Evolutionary conservation across 2,113 vertebrate species (phyloP), one percentile per base, ranked within the genome.

Genomic region (Capreolus pygargus): DNA sequence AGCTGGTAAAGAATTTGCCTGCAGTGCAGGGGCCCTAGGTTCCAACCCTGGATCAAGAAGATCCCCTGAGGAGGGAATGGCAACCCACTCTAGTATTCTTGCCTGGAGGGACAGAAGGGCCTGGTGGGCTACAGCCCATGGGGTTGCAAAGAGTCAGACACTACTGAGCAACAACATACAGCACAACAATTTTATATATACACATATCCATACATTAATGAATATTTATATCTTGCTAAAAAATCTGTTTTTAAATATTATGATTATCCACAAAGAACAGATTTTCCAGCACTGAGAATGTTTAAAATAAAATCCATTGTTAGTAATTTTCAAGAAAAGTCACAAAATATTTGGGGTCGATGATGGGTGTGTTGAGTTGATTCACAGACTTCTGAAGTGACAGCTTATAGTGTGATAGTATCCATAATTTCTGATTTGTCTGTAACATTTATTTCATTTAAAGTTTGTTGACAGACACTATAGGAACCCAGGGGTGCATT

Each of bases 371-470:
- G 3, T 86, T 94, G n/a, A 61, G 70, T 23, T 88, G 33, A 27
- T 64, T 9, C 23, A 45, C 11, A 64, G 19, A 58, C 39, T 95
- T 76, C 27, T 81, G 67, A 64, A 74, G 74, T 52, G 60, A 85
- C 28, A 87, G 17, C 3, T 88, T 84, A 74, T 88, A 87, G 19
- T 30, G 16, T 84, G n/a, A n/a, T 13, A 85, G 54, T 25, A 82
- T 19, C 6, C 15, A 55, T 43, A 76, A 57, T 81, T 96, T 95
- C 78, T 95, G 78, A 57, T 45, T 11, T 67, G 21, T 90, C 86
- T 84, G 81, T 96, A 79, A 95, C 97, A 85, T 33, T 85, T 19
- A 54, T 92, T 52, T 93, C 45, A 82, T 76, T 92, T 30, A 58
- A 91, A 16, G 12, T 55, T 92, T 85, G 58, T 13, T 91, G 86